Evolutionary conservation across 1,140 invertebrate species (phyloP).

Genomic region (Tetramorium simillimum): DNA sequence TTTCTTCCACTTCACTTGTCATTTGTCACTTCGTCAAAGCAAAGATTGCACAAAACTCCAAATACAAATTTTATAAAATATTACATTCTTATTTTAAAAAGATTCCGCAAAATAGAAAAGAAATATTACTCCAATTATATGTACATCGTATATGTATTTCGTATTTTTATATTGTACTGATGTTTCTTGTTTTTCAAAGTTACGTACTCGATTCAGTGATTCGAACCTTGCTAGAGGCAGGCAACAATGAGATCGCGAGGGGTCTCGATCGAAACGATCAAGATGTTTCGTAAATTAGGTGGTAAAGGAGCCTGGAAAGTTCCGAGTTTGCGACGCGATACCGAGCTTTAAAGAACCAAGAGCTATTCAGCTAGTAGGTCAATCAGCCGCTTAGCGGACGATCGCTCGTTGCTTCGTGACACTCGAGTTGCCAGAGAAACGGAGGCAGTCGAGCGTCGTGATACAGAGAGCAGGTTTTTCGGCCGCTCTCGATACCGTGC

Average conservation of each 20-base stretch:
- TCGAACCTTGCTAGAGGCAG: not conserved
- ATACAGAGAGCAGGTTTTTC: constrained; percentile 31
- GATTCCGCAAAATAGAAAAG: not conserved
- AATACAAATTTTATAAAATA: not conserved
- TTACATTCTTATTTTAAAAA: not conserved
- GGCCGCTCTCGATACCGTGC: too few relatives aligned
- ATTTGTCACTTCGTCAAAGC: not conserved
- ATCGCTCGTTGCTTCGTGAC: not conserved
- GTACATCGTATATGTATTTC: not conserved
- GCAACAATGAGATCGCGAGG: not conserved
- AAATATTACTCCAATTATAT: not conserved
- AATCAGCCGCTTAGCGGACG: not conserved
- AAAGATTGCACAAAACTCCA: not conserved
- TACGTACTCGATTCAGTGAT: not conserved
- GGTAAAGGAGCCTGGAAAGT: not conserved
- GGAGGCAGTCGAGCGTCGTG: not conserved
- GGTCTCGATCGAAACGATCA: not conserved
- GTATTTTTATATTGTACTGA: not conserved
- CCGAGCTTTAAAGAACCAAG: not conserved
- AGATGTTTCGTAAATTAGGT: not conserved
- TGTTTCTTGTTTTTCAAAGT: not conserved
- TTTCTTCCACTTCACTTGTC: too few relatives aligned
- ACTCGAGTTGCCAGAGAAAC: not conserved
- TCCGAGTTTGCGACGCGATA: too few relatives aligned
- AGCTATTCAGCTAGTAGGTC: not conserved